These are phyloP conservation scores for Ophion costatus DNA, from an alignment of 2,888 invertebrate species.

Conservation along the genomic window DNA sequence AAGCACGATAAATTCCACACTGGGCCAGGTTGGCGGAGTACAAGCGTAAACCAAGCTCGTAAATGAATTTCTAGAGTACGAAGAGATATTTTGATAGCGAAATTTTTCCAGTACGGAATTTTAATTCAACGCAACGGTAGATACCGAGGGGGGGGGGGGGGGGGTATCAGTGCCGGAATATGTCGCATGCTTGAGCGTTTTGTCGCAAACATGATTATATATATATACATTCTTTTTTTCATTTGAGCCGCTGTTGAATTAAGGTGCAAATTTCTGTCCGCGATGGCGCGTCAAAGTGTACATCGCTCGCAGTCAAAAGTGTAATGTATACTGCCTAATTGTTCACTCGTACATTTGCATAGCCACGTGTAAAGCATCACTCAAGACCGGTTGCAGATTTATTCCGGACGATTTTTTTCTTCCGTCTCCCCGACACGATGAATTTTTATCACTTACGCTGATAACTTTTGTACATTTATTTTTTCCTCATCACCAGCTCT, in stretches of 20 bases:
- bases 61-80: conserved; percentile 54
- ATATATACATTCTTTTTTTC: too few relatives aligned
- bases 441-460: background rate
- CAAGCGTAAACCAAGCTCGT: conserved; percentile 32
- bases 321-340: conserved; percentile 15
- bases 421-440: background rate
- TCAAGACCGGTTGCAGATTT: background rate
- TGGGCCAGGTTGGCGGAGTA: background rate
- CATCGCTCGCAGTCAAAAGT: conserved; percentile 7
- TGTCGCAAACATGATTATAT: background rate
- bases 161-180: background rate
- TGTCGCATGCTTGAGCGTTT: conserved; percentile 24
- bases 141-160: background rate
- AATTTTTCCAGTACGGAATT: conserved; percentile 44
- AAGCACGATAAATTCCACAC: background rate
- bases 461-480: background rate
- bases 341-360: background rate
- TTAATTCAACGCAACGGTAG: conserved; percentile 39
- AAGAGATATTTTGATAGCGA: conserved; percentile 29
- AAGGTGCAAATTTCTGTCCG: background rate
- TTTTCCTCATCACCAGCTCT: background rate
- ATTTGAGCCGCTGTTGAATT: background rate
- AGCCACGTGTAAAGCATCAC: background rate
- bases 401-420: background rate
- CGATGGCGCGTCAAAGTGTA: background rate